These are phyloP conservation scores for Acanthococcus lagerstroemiae DNA, from an alignment of 2,888 invertebrate genomes.

Conservation along the genomic window DNA sequence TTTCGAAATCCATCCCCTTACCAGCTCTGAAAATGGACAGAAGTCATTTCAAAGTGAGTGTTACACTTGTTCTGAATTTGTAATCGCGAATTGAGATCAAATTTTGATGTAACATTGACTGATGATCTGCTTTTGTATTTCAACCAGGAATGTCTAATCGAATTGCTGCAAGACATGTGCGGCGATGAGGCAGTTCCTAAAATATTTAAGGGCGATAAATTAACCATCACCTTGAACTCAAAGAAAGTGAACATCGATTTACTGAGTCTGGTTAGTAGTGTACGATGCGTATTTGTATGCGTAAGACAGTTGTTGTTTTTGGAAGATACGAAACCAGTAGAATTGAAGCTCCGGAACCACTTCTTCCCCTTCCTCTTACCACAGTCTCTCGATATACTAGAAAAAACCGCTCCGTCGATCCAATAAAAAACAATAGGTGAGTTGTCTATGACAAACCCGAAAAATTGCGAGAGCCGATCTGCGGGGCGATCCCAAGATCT, in stretches of 20 bases:
- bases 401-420: background rate
- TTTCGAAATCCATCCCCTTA: slow-evolving; percentile 51
- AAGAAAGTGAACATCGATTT: slow-evolving; percentile 80
- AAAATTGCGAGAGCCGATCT: too few relatives aligned
- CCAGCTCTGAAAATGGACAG: slow-evolving; percentile 67
- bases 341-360: too few relatives aligned
- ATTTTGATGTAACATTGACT: background rate
- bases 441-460: too few relatives aligned
- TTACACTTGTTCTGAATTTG: slow-evolving; percentile 26
- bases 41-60: slow-evolving; percentile 78
- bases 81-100: background rate
- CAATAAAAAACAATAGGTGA: too few relatives aligned
- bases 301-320: too few relatives aligned
- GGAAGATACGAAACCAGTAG: too few relatives aligned
- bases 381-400: background rate
- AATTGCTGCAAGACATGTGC: slow-evolving; percentile 89
- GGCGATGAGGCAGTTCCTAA: slow-evolving; percentile 88
- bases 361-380: too few relatives aligned
- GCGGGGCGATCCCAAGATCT: too few relatives aligned
- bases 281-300: too few relatives aligned
- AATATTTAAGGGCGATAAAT: slow-evolving; percentile 79
- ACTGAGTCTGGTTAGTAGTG: slow-evolving; percentile 54
- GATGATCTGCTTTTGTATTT: background rate
- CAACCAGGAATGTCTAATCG: slow-evolving; percentile 66
- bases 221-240: slow-evolving; percentile 74